Evolutionary conservation across 2,797 vertebrate genomes (phyloP), one percentile per base, ranked within the genome.

Genomic region (Crax fasciolata): DNA sequence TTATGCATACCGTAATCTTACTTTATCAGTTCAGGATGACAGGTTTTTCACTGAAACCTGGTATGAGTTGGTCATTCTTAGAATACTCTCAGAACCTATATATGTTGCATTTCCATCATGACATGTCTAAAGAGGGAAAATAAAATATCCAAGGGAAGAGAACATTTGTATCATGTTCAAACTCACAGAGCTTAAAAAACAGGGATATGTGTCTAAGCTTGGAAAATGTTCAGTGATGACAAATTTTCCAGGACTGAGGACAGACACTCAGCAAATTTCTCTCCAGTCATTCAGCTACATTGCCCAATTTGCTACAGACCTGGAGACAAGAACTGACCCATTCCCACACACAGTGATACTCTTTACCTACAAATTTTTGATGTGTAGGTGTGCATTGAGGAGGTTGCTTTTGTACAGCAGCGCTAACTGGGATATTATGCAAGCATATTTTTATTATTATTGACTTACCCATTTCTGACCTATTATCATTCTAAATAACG

Each of bases 391-490:
- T 84, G 21, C 18, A 32, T 11, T 51, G 24, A 66, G 43, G 25
- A 44, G 27, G 80, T 74, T 84, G 55, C 38, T 43, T 88, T 68
- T 73, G 57, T 52, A 43, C 44, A 52, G 43, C 27, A 81, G 12
- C 51, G 52, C 13, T 38, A 62, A 58, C 43, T 41, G 44, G 3
- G 28, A 49, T 74, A 28, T 89, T 81, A 46, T 38, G 9, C 35
- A 76, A 43, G 23, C 6, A 54, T 35, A 10, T 66, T 67, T 32
- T 80, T 59, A 68, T 80, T 41, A 27, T 21, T 72, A 7, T 48
- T 93, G 78, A 25, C 35, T 84, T 88, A 39, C 20, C 24, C 11
- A 14, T 79, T 89, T 95, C 59, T 94, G 67, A 21, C 30, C 68
- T 68, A 23, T 41, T 86, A 44, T 57, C 57, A 43, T 74, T 84